Percentiles rank a stretch among this genome's conserved stretches.
Evolutionary conservation across 2,888 invertebrate species (phyloP).

Genomic region (Andrena hattorfiana): DNA sequence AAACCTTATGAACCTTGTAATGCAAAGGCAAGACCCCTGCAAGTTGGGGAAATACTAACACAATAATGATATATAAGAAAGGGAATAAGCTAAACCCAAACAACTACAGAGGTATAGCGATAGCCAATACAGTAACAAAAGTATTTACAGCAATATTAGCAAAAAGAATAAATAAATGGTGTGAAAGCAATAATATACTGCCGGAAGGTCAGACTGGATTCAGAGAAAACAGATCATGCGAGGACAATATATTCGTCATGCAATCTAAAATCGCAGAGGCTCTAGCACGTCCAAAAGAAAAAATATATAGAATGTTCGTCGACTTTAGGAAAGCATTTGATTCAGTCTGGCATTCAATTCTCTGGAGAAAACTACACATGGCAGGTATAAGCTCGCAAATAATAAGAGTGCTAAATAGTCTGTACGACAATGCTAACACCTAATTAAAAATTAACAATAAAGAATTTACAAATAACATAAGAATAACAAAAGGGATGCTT

Average conservation of each 20-base stretch:
- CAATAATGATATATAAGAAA: not conserved
- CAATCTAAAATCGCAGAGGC: not conserved
- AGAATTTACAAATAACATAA: not conserved
- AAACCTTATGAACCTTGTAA: not conserved
- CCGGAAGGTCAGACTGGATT: not conserved
- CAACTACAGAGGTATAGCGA: not conserved
- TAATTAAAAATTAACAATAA: not conserved
- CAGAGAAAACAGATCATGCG: not conserved
- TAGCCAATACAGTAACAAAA: not conserved
- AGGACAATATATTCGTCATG: not conserved
- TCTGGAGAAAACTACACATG: not conserved
- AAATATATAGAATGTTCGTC: not conserved
- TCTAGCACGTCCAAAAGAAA: not conserved
- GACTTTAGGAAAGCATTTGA: not conserved
- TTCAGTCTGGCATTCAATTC: not conserved
- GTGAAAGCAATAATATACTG: not conserved
- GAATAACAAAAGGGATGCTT: slow-evolving; percentile 5
- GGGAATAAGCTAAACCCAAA: not conserved
- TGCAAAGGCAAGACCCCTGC: not conserved
- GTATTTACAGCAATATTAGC: not conserved
- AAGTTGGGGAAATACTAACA: not conserved
- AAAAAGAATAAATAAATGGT: not conserved
- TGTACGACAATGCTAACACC: not conserved
- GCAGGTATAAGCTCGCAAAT: not conserved
- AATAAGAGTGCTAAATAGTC: not conserved